Base-by-base conservation (phyloP, 2,113 vertebrate species). In the Xiphias gladius region DNA sequence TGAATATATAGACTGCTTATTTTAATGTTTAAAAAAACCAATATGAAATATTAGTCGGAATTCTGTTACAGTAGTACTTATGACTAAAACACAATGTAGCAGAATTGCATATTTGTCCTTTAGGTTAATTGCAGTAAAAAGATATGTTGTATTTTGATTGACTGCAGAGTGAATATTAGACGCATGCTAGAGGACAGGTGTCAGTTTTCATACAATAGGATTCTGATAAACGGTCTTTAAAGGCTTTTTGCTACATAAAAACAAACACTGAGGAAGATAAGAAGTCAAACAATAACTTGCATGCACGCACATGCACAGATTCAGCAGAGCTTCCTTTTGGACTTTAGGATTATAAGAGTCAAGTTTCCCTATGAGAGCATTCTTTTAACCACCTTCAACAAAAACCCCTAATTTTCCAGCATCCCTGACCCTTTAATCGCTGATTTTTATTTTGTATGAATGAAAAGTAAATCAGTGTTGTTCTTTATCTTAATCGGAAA, bases 331-430 rank as follows among this genome's bases (percentile, higher is more conserved):
- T 76, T 28, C 22, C 50, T 62, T 66, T 78, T 87, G 83, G 76
- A 82, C 84, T 90, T 75, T 83, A 48, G 79, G 88, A 92, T 93
- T 85, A 83, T 50, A 48, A 57, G 79, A 80, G 46, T 92, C 84
- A 73, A 14, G 76, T 90, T 87, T 87, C 83, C 41, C 24, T 61
- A 28, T 77, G 74, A 79, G 75, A 86, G 73, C 58, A 43, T 86
- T 69, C 52, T 55, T 75, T 82, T 52, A 80, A 65, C 48, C 37
- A 83, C 52, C 30, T 72, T 65, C 48, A 58, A 62, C 61, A 73
- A 50, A 76, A 80, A 11, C n/a, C 13, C 32, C 39, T 76, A 19
- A 65, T 80, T 54, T 81, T 59, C 73, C 69, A 72, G 54, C 71
- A 73, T 83, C 48, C 54, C 14, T 41, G 46, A 43, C 52, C 66